Conservation (phyloP, 2,113 vertebrate genomes). For the Petaurus breviceps region DNA sequence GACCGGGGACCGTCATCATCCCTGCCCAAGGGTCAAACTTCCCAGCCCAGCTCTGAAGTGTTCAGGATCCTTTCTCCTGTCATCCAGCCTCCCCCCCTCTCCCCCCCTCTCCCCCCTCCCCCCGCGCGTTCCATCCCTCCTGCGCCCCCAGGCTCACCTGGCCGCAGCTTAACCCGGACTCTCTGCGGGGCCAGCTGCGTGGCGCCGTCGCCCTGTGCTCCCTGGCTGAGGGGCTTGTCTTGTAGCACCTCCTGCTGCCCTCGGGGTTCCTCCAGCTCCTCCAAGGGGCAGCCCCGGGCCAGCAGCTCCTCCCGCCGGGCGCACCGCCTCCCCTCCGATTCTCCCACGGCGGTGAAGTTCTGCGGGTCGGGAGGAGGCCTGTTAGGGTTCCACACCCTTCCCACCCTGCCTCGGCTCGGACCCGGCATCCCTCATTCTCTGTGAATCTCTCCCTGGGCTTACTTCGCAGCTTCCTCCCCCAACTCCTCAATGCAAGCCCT, state of each 20-base stretch:
- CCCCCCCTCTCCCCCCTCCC: accelerated
- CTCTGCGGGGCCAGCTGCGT: conserved; percentile 85
- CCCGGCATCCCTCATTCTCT: background rate
- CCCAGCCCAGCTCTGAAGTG: too few species aligned
- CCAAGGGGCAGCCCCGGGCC: conserved; percentile 74
- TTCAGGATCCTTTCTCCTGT: background rate
- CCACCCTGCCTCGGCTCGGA: background rate
- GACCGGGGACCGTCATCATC: background rate
- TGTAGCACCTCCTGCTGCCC: conserved; percentile 66
- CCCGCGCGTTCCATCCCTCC: too few species aligned
- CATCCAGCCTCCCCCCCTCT: too few species aligned
- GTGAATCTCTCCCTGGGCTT: background rate
- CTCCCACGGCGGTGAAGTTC: conserved; percentile 82
- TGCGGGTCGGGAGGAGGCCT: conserved; percentile 26
- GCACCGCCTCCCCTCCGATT: conserved; percentile 82
- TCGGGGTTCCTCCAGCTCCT: conserved; percentile 76
- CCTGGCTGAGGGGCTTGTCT: conserved; percentile 74
- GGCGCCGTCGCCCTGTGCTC: conserved; percentile 66
- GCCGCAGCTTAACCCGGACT: conserved; percentile 79
- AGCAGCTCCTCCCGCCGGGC: conserved; percentile 77
- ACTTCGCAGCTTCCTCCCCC: conserved; percentile 12
- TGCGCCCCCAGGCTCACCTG: conserved; percentile 73
- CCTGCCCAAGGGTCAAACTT: background rate
- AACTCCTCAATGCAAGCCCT: conserved; percentile 32
- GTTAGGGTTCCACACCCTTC: background rate